phyloP scores from a whole-genome alignment of 2,888 invertebrate genomes.

The Eupithecia dodoneata region DNA sequence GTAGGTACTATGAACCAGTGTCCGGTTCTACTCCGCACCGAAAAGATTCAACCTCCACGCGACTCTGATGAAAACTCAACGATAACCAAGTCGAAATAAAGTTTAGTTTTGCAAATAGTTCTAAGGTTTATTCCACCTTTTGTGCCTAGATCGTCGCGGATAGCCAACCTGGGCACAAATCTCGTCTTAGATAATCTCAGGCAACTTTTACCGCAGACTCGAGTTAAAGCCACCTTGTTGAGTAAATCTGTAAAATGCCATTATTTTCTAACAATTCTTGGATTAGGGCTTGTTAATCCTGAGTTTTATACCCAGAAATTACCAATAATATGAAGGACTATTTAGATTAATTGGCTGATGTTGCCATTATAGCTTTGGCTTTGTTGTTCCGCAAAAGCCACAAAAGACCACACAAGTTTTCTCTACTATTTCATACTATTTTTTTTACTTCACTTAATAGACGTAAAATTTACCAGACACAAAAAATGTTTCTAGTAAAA shows the following conservation, averaged over 20 bases:
- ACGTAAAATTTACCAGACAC: background rate
- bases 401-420: slow-evolving; percentile 7
- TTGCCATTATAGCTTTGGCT: background rate
- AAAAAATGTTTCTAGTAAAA: background rate
- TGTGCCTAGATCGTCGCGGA: slow-evolving; percentile 28
- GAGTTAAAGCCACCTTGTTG: slow-evolving; percentile 63
- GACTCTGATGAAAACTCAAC: slow-evolving; percentile 51
- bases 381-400: background rate
- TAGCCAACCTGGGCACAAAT: slow-evolving; percentile 78
- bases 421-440: background rate
- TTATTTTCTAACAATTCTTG: slow-evolving; percentile 58
- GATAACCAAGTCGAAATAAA: slow-evolving; percentile 53
- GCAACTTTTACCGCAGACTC: slow-evolving; percentile 73
- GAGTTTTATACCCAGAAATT: slow-evolving; percentile 30
- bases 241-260: slow-evolving; percentile 64
- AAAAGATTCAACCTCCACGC: slow-evolving; percentile 49
- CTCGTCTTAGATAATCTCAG: slow-evolving; percentile 74
- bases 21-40: slow-evolving; percentile 45
- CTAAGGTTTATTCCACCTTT: slow-evolving; percentile 27
- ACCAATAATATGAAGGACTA: slow-evolving; percentile 9
- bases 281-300: slow-evolving; percentile 44
- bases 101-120: slow-evolving; percentile 43
- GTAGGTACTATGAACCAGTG: slow-evolving; percentile 73
- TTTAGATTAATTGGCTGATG: background rate
- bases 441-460: background rate